Conservation (phyloP, 1,140 invertebrate species). For the Drosophila truncata region DNA sequence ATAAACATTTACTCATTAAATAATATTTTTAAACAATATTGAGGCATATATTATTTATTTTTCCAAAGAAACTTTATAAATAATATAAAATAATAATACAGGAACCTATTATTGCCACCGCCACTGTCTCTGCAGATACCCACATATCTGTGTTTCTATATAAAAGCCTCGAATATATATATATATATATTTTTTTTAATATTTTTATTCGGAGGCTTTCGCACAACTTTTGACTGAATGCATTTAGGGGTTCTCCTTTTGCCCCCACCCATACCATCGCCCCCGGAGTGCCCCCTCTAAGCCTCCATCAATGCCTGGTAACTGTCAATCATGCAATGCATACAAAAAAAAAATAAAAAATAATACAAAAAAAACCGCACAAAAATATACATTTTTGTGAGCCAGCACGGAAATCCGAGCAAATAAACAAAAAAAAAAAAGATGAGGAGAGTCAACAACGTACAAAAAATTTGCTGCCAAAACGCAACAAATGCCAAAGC, state of each 20-base stretch:
- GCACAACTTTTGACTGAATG: constrained; percentile 70
- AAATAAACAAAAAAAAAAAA: constrained; percentile 48
- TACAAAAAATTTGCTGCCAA: constrained; percentile 32
- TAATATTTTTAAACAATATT: background rate
- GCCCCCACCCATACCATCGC: background rate
- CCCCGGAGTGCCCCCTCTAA: background rate
- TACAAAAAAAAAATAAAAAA: constrained; percentile 4
- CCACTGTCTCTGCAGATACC: background rate
- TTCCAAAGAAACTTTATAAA: too few relatives aligned
- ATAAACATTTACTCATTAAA: background rate
- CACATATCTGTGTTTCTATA: background rate
- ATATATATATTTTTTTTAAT: constrained; percentile 48
- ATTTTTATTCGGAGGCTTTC: constrained; percentile 67
- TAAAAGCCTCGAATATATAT: constrained; percentile 36
- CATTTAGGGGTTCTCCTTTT: constrained; percentile 59
- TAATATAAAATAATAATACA: too few relatives aligned
- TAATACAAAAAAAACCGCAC: constrained; percentile 27
- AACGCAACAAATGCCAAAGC: constrained; percentile 77
- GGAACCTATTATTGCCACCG: background rate
- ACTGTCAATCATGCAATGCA: constrained; percentile 71
- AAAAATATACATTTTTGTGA: constrained; percentile 45
- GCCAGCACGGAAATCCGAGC: constrained; percentile 46
- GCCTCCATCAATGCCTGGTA: constrained; percentile 58
- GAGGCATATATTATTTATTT: too few relatives aligned
- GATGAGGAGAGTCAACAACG: constrained; percentile 12